Evolutionary conservation across 2,797 vertebrate species (phyloP), one percentile per base, ranked within the genome.

Genomic region (Falco cherrug): DNA sequence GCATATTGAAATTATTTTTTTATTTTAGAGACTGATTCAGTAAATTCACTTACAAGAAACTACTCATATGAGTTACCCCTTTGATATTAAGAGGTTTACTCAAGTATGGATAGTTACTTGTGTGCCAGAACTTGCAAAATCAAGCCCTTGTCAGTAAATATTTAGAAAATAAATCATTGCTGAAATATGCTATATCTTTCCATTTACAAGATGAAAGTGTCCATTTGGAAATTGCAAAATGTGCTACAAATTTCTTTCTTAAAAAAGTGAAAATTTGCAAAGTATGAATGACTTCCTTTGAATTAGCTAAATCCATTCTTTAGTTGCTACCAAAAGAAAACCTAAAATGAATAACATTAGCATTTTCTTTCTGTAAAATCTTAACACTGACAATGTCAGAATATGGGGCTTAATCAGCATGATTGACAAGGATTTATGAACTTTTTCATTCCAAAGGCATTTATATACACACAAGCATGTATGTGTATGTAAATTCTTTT

Each of bases 401-500:
- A 81, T 68, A 89, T 84, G 78, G 75, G 95, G 71, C 91, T 96
- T 97, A 97, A 97, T 97, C 93, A 94, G 94, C 70, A 96, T 37
- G 37, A 37, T 37, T 37, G 37, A 37, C 37, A 37, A 37, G 89
- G 91, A 97, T 97, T 97, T 96, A 97, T 79, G 61, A 97, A 97
- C 89, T 96, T 97, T 96, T 95, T 92, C 43, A 86, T 96, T 97
- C 86, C 92, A 95, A 93, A 94, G 92, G 70, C 60, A 97, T 97
- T 97, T 97, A 94, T 96, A 97, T 96, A 96, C 64, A 95, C 74
- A 84, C 87, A 96, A 91, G 74, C 53, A 96, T 87, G 87, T 89
- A 95, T 68, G 84, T 96, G 91, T 96, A 92, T 65, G 77, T 96
- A 97, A 97, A 97, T 97, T 95, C 92, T 96, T 98, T 97, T 37